These are phyloP conservation scores for Meloidogyne exigua DNA, from an alignment of 1,140 invertebrate genomes.

Conservation along the genomic window DNA sequence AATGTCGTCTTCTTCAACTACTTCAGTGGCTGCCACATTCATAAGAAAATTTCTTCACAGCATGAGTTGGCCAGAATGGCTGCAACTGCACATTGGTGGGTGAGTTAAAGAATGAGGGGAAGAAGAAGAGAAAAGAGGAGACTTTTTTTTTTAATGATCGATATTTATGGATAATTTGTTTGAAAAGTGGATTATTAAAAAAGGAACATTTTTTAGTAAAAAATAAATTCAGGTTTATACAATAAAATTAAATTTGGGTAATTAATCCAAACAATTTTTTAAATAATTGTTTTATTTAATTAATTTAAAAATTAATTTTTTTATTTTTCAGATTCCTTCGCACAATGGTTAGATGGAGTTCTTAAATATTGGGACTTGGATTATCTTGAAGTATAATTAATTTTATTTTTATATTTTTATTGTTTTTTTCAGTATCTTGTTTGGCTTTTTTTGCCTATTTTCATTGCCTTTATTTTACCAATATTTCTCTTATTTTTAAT, in stretches of 20 bases:
- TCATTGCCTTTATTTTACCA: slow-evolving; percentile 58
- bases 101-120: not conserved
- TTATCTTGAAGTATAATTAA: slow-evolving; percentile 52
- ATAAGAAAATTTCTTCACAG: not conserved
- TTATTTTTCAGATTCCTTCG: slow-evolving; percentile 48
- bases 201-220: no score
- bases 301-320: not conserved
- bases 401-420: not conserved
- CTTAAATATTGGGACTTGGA: slow-evolving; percentile 61
- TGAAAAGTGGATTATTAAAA: no score
- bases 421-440: slow-evolving; percentile 53
- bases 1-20: not conserved
- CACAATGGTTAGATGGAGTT: slow-evolving; percentile 55
- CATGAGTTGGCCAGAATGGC: slow-evolving; percentile 36
- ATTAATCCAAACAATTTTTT: no score
- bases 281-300: no score
- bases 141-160: no score
- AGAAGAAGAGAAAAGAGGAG: not conserved
- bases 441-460: slow-evolving; percentile 61
- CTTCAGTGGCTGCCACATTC: not conserved
- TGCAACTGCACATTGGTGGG: slow-evolving; percentile 32
- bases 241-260: no score
- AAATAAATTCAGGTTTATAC: no score
- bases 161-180: no score
- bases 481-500: slow-evolving; percentile 61